Conservation (phyloP, 2,888 invertebrate genomes). For the Fragum fragum region DNA sequence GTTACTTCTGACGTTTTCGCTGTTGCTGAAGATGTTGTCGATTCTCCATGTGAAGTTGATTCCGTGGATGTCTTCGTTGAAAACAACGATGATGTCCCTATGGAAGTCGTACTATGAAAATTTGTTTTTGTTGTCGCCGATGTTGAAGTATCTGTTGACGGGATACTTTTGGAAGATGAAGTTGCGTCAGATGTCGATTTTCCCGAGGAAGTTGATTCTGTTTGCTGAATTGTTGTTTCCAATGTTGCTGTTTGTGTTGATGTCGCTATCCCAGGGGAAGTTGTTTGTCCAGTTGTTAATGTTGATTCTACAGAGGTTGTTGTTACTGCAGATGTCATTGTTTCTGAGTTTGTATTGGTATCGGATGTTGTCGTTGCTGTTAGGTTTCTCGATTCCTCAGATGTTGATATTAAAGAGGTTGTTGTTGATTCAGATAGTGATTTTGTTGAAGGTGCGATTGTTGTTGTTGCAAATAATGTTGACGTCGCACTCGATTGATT, state of each 20-base stretch:
- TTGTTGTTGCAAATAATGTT: neutral
- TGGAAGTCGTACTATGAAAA: neutral
- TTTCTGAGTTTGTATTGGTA: neutral
- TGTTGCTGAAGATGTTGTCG: constrained; percentile 30
- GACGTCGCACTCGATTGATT: no score
- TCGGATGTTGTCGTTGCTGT: neutral
- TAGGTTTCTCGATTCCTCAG: neutral
- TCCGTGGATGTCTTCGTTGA: neutral
- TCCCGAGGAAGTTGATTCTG: neutral
- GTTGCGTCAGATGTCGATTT: neutral
- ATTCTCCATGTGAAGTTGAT: constrained; percentile 2
- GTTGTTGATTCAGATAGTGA: neutral
- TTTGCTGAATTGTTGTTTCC: neutral
- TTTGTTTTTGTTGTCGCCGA: neutral
- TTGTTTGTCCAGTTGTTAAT: constrained; percentile 23
- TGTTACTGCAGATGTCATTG: neutral
- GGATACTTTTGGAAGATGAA: neutral
- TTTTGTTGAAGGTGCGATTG: neutral
- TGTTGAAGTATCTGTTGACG: neutral
- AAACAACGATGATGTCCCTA: neutral
- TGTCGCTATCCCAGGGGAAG: neutral
- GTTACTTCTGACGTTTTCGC: constrained; percentile 1
- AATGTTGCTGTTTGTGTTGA: constrained; percentile 1
- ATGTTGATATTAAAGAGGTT: neutral
- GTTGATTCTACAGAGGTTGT: constrained; percentile 7